Base-by-base conservation (phyloP, 2,888 invertebrate genomes). In the Aspidiotus destructor region DNA sequence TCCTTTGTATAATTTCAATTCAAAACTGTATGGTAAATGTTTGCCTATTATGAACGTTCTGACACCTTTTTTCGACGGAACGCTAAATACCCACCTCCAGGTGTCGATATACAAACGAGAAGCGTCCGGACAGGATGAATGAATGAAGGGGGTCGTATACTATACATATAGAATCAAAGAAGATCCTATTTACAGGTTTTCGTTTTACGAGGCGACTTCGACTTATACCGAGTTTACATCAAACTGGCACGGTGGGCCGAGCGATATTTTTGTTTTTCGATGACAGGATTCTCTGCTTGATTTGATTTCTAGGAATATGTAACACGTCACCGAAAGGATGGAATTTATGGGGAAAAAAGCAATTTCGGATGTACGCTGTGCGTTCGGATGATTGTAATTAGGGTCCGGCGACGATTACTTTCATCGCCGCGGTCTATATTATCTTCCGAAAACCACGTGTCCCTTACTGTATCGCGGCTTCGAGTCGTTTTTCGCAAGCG, bases 1-100 rank as follows among this genome's bases (percentile, higher is more conserved):
- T 62, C 61, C 15, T 52, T 41, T 40, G 15, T 41, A 63, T 54
- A n/a, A 40, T 53, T 63, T 42, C 42, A 65, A 57, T 65, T 57
- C 64, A 55, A 65, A 54, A 65, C 57, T 65, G 55, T 65, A 65
- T 65, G 55, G 64, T 58, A 65, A 65, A 65, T 65, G 64, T 65
- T 65, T 65, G 41, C 57, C 64, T 65, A 57, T 65, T 65, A 65
- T 65, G 28, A 28, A 57, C 64, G 64, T 44, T 42, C 58, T 65
- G 64, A 65, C 64, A 65, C 64, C 64, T 57, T 58, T 65, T 28
- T 28, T 48, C 48, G 10, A 48, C 48, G n/a, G n/a, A 48, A 11
- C 48, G 48, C 48, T 48, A 48, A 48, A 48, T 48, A 48, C 11
- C 10, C n/a, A 13, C n/a, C 48, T 48, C 48, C 48, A 48, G 48